A percentile compares a stretch with the other conserved stretches of the same genome.
Evolutionary conservation across 2,113 vertebrate species (phyloP).

Genomic region (Poeciliopsis occidentalis): DNA sequence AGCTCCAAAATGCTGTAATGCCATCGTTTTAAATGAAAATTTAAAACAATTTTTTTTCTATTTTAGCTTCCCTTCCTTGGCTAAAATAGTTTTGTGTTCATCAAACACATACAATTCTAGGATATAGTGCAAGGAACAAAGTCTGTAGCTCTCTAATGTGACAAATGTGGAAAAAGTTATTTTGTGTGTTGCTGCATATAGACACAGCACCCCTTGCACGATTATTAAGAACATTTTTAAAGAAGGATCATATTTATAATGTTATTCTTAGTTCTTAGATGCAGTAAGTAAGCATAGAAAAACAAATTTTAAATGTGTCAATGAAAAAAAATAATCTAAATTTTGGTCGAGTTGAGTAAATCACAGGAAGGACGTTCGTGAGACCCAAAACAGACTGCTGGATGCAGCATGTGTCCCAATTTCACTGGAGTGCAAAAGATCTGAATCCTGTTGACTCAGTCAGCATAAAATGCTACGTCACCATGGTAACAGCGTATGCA

Average conservation of each 20-base stretch:
- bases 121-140: too few species aligned
- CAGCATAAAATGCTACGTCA: slow-evolving; percentile 75
- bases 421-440: slow-evolving; percentile 32
- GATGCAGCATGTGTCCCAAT: slow-evolving; percentile 16
- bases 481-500: slow-evolving; percentile 83
- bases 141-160: too few species aligned
- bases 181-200: neutral
- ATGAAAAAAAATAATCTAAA: neutral
- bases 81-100: too few species aligned
- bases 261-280: too few species aligned
- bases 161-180: too few species aligned
- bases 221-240: neutral
- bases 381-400: slow-evolving; percentile 7
- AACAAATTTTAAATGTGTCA: neutral
- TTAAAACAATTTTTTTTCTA: too few species aligned
- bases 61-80: too few species aligned
- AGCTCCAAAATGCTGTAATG: too few species aligned
- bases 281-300: neutral
- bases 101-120: too few species aligned
- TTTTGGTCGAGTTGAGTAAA: neutral
- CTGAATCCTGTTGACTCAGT: slow-evolving; percentile 65
- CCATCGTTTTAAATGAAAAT: too few species aligned
- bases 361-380: neutral
- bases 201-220: neutral
- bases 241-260: neutral